A percentile compares a stretch with the other conserved stretches of the same genome.
Conservation (phyloP, 30 jellyfish, hydroid and myxozoan species). For the Hydra vulgaris region DNA sequence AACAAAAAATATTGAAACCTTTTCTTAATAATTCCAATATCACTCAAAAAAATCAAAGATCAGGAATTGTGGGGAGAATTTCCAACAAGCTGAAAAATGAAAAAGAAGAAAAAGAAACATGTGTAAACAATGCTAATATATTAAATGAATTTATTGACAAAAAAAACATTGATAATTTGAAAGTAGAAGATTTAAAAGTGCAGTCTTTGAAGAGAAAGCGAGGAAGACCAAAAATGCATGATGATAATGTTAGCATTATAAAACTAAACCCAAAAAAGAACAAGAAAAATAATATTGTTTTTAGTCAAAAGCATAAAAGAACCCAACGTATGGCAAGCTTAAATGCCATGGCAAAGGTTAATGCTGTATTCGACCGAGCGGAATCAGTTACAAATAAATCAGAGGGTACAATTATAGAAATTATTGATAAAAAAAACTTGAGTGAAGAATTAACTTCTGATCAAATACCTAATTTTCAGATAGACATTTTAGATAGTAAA, state of each 20-base stretch:
- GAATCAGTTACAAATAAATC: neutral
- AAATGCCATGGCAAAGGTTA: conserved; percentile 92
- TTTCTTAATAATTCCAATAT: neutral
- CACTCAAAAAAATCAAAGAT: neutral
- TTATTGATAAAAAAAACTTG: too few species aligned
- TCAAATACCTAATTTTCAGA: neutral
- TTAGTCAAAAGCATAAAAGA: conserved; percentile 9
- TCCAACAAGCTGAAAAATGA: neutral
- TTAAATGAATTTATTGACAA: neutral
- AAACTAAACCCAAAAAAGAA: neutral
- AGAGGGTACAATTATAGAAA: neutral
- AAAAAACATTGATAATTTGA: neutral
- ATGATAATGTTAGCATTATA: neutral
- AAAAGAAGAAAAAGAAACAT: neutral
- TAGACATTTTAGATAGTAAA: neutral
- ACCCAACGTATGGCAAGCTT: conserved; percentile 93
- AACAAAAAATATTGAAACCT: neutral
- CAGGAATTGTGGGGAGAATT: too few species aligned
- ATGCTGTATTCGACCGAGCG: conserved; percentile 70
- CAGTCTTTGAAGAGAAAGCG: neutral
- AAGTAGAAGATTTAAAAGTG: neutral
- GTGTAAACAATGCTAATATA: neutral
- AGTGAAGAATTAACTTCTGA: neutral
- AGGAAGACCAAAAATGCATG: neutral
- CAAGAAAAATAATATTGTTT: too few species aligned